phyloP scores from a whole-genome alignment of 2,113 vertebrate species.

The Pogonocichla stellata region DNA sequence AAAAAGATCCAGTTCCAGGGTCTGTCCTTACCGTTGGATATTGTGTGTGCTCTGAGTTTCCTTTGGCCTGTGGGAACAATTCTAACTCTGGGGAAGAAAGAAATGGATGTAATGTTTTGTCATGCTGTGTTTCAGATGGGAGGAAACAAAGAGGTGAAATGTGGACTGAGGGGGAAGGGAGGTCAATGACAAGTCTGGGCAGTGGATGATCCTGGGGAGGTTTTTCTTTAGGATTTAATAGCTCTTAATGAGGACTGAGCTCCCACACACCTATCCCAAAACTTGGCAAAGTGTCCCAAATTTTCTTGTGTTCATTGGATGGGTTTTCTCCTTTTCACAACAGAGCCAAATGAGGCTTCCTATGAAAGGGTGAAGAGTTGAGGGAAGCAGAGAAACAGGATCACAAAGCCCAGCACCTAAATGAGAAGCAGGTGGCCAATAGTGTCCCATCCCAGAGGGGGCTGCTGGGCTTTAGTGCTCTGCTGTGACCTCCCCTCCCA shows the following conservation, averaged over 20 bases:
- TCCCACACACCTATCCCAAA: neutral
- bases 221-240: neutral
- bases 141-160: neutral
- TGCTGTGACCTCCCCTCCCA: neutral
- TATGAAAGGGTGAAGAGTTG: neutral
- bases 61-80: neutral
- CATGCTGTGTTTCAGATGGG: neutral
- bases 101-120: neutral
- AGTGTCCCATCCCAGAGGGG: neutral
- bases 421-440: neutral
- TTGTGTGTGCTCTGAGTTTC: fast-evolving
- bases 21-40: neutral
- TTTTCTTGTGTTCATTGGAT: neutral
- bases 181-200: neutral
- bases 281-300: neutral
- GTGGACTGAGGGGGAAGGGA: neutral
- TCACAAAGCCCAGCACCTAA: neutral
- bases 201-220: neutral
- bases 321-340: neutral
- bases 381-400: neutral
- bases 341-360: neutral
- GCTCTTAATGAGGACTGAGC: neutral
- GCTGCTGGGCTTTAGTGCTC: neutral
- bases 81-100: neutral
- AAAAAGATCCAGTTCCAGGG: neutral